Conservation (phyloP, 1,140 invertebrate genomes). For the Panagrolaimus sp. region DNA sequence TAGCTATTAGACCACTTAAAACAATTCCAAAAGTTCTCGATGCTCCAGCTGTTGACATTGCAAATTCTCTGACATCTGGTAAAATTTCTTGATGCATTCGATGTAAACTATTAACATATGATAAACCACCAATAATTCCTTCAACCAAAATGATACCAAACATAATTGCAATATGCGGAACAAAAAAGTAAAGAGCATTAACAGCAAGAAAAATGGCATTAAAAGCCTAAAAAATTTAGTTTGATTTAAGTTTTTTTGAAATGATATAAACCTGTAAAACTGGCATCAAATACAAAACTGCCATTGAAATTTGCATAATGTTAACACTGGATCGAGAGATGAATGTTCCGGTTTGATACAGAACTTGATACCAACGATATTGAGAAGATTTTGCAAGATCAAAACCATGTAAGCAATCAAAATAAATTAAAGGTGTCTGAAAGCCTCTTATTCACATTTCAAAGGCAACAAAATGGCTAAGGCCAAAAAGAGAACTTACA, state of each 20-base stretch:
- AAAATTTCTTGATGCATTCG: slow-evolving; percentile 71
- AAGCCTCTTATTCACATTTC: slow-evolving; percentile 45
- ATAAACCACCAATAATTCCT: slow-evolving; percentile 68
- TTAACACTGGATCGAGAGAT: slow-evolving; percentile 76
- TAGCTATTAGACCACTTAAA: neutral
- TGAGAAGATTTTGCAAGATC: slow-evolving; percentile 67
- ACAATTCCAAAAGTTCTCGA: neutral
- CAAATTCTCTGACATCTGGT: neutral
- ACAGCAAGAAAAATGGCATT: slow-evolving; percentile 48
- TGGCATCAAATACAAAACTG: slow-evolving; percentile 71
- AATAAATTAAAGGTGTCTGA: slow-evolving; percentile 73
- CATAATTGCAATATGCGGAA: slow-evolving; percentile 52
- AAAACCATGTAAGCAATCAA: slow-evolving; percentile 63
- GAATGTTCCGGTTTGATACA: slow-evolving; percentile 79
- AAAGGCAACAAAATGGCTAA: slow-evolving; percentile 73
- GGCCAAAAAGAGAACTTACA: too few relatives aligned
- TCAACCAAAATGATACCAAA: slow-evolving; percentile 53
- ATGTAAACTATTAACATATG: slow-evolving; percentile 81
- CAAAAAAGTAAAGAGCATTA: slow-evolving; percentile 49
- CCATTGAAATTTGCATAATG: slow-evolving; percentile 66
- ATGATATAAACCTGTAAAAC: slow-evolving; percentile 59
- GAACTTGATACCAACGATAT: slow-evolving; percentile 75
- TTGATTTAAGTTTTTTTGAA: neutral
- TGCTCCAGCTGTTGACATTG: neutral
- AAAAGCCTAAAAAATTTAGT: slow-evolving; percentile 1